phyloP scores from a whole-genome alignment of 2,113 vertebrate genomes.

The Cyphomyrus plagiostoma region DNA sequence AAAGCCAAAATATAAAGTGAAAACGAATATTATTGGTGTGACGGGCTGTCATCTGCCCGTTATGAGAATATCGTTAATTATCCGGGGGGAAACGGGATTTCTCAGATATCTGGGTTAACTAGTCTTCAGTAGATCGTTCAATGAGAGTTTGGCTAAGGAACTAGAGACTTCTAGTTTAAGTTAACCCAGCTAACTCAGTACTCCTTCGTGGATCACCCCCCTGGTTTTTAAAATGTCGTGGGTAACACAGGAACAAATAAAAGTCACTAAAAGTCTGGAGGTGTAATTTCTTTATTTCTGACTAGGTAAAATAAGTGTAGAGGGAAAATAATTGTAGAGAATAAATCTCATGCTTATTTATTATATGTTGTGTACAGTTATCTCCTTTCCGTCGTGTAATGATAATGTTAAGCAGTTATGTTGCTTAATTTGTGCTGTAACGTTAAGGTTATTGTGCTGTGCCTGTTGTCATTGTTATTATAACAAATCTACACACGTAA shows the following conservation, averaged over 20 bases:
- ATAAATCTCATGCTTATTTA: background rate
- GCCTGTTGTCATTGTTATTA: background rate
- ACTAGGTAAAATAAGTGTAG: background rate
- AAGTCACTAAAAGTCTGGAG: background rate
- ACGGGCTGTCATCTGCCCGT: background rate
- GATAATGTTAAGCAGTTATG: background rate
- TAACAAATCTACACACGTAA: background rate
- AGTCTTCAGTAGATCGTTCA: background rate
- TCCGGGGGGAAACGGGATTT: background rate
- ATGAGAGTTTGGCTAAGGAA: background rate
- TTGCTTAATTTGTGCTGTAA: background rate
- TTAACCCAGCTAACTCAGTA: background rate
- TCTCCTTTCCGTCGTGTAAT: background rate
- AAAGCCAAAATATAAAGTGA: background rate
- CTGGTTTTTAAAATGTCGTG: background rate
- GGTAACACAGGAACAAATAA: background rate
- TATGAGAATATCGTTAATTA: background rate
- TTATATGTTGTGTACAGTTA: background rate
- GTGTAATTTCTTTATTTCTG: background rate
- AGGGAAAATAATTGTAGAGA: background rate
- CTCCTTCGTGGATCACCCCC: background rate
- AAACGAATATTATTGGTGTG: background rate
- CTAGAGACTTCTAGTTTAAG: background rate
- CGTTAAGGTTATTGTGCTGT: background rate
- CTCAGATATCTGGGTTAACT: background rate